Evolutionary conservation across 2,888 invertebrate genomes (phyloP), one percentile per base, ranked within the genome.

Genomic region (Elmis aenea): DNA sequence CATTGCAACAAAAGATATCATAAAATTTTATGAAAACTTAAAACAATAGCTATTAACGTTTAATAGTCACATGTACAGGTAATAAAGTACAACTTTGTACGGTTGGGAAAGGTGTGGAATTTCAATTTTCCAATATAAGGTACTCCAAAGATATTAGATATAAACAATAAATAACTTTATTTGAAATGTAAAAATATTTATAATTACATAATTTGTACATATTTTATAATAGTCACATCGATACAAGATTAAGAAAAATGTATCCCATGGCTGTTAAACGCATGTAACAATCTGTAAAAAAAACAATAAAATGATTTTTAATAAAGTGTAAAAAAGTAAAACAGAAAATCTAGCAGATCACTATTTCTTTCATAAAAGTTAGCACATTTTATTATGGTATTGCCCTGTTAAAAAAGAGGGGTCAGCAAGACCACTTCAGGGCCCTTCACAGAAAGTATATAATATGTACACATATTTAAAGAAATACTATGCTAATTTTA

Each of bases 201-300:
- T 33, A 41, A 15, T 25, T 38, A 33, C 29, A 8, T 20, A 28
- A 25, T 43, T 31, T 40, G 40, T 38, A 42, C 16, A 43, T 38
- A 43, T 31, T 18, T 38, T 38, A 31, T 41, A 27, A 28, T 25
- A 23, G 8, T n/a, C n/a, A n/a, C n/a, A n/a, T n/a, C 15, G 4
- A 27, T 30, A 18, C 8, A 18, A 18, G 38, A 37, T 64, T 68
- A 85, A 43, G 85, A 77, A 72, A 97, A 97, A 73, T 97, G 96
- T 64, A 97, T 85, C 57, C 93, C 95, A 66, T 85, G 85, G 33
- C 78, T 75, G 69, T 97, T 97, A 64, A 96, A 96, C 20, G 82
- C 83, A 66, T 87, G 80, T 55, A 95, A 69, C 36, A 95, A 39
- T 27, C 55, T 63, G 48, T n/a, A n/a, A n/a, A n/a, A n/a, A n/a